Evolutionary conservation across 2,113 vertebrate species (phyloP).

Genomic region (Chrysemys picta): DNA sequence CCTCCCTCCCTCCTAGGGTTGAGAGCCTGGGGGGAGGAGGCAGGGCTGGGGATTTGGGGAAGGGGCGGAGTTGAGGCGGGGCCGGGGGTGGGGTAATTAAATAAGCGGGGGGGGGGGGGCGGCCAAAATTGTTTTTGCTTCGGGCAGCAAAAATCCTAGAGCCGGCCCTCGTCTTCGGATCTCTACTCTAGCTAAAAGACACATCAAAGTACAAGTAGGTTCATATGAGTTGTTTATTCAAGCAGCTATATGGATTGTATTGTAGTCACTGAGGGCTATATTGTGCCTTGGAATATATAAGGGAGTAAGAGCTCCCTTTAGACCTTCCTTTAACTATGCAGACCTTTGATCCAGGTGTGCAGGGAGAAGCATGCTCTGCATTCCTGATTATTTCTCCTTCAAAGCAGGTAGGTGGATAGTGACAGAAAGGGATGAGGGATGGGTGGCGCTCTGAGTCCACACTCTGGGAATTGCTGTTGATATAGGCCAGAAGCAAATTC

Average conservation of each 20-base stretch:
- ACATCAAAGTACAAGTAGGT: neutral
- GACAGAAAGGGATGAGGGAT: neutral
- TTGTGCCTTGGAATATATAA: neutral
- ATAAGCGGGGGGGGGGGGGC: no score
- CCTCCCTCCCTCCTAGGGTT: no score
- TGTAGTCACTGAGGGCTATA: neutral
- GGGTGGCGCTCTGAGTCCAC: neutral
- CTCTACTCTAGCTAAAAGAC: neutral
- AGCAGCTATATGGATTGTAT: neutral
- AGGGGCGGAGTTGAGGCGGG: no score
- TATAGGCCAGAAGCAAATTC: neutral
- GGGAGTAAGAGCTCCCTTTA: neutral
- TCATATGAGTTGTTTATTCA: neutral
- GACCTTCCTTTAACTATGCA: neutral
- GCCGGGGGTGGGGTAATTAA: no score
- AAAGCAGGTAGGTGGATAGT: accelerated
- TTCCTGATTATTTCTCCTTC: neutral
- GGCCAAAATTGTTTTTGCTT: no score
- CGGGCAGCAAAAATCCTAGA: no score
- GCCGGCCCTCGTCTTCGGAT: no score
- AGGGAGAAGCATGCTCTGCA: neutral
- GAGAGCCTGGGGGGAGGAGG: no score
- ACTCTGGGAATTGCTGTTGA: neutral
- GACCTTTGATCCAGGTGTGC: neutral
- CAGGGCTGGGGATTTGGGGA: no score